Evolutionary conservation across 2,113 vertebrate species (phyloP).

Genomic region (Tragelaphus imberbis): DNA sequence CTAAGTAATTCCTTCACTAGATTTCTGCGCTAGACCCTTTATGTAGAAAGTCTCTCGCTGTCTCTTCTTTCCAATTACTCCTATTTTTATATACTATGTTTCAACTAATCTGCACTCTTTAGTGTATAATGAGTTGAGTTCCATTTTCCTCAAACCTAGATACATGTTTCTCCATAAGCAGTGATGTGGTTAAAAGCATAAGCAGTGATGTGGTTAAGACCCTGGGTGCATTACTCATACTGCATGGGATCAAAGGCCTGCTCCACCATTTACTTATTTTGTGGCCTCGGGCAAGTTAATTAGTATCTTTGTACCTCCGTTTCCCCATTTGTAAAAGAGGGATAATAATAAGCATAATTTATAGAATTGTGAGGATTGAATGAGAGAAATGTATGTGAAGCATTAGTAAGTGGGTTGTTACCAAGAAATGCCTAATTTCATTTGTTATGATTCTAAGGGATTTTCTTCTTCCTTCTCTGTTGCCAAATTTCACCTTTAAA

Average conservation of each 20-base stretch:
- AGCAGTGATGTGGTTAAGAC: slow-evolving; percentile 4
- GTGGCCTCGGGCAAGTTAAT: slow-evolving; percentile 11
- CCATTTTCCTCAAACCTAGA: background rate
- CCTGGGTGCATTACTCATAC: background rate
- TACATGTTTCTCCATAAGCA: background rate
- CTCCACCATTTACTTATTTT: slow-evolving; percentile 3
- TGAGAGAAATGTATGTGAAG: background rate
- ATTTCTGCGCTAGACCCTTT: background rate
- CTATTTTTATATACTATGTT: background rate
- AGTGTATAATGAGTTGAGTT: background rate
- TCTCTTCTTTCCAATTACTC: background rate
- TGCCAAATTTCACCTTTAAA: background rate
- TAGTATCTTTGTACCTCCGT: background rate
- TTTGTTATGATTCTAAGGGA: background rate
- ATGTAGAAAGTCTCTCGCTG: background rate
- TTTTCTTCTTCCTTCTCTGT: background rate
- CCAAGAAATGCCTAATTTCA: background rate
- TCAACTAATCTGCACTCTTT: background rate
- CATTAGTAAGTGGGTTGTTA: background rate
- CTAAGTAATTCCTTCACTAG: background rate
- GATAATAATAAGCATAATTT: background rate
- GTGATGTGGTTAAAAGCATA: background rate
- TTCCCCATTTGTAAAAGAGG: background rate
- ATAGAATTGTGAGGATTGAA: background rate
- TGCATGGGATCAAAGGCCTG: background rate